phyloP scores from a whole-genome alignment of 2,797 vertebrate genomes.

The Anolis apletophallus region DNA sequence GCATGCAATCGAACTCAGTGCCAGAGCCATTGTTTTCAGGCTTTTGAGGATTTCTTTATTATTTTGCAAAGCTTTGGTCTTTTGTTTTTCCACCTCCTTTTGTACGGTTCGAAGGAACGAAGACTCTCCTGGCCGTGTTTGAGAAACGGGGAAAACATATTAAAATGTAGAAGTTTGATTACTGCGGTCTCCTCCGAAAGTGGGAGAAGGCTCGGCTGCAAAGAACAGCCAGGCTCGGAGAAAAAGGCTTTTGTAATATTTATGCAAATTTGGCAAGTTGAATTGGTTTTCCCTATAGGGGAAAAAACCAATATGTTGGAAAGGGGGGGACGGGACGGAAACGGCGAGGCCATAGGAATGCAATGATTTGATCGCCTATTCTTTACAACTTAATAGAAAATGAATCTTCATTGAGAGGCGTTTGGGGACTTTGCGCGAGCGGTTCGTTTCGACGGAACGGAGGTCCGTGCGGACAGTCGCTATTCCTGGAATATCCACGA shows the following conservation, averaged over 20 bases:
- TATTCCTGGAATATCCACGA: constrained; percentile 61
- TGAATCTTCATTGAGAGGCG: constrained; percentile 61
- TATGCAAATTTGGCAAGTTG: constrained; percentile 74
- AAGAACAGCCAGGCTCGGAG: constrained; percentile 61
- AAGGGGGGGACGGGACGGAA: not conserved
- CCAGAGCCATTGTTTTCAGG: constrained; percentile 17
- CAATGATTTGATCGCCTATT: constrained; percentile 65
- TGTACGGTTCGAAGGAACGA: constrained; percentile 47
- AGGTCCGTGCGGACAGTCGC: constrained; percentile 46
- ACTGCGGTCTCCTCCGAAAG: constrained; percentile 63
- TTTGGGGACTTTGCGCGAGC: constrained; percentile 57
- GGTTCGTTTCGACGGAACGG: constrained; percentile 65
- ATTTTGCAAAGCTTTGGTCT: not conserved
- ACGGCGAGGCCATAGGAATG: constrained; percentile 58
- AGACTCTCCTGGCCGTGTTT: not conserved
- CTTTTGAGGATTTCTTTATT: not conserved
- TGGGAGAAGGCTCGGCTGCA: constrained; percentile 39
- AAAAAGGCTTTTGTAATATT: constrained; percentile 57
- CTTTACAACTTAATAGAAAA: constrained; percentile 72
- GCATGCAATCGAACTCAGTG: not conserved
- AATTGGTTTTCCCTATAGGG: constrained; percentile 67
- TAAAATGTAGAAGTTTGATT: constrained; percentile 67
- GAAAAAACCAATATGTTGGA: constrained; percentile 55
- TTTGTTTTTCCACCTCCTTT: not conserved
- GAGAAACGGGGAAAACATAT: not conserved